Evolutionary conservation across 1,140 invertebrate species (phyloP).

Genomic region (Drosophila auraria): DNA sequence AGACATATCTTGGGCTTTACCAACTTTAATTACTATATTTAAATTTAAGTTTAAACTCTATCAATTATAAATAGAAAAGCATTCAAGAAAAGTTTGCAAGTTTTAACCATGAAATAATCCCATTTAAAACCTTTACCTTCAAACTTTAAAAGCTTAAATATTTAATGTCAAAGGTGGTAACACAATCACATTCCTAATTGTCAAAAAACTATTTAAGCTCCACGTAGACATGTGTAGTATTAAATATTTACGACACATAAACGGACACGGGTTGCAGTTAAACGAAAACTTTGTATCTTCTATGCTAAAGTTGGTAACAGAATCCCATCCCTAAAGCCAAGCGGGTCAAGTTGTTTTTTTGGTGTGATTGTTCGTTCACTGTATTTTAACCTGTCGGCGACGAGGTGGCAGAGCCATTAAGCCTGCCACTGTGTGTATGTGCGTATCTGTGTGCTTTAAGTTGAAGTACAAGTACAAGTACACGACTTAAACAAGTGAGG

Average conservation of each 20-base stretch:
- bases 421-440: neutral
- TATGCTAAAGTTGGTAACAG: slow-evolving; percentile 2
- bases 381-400: slow-evolving; percentile 60
- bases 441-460: slow-evolving; percentile 24
- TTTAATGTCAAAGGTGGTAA: neutral
- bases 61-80: no score
- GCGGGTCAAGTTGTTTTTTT: slow-evolving; percentile 39
- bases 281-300: slow-evolving; percentile 2
- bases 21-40: no score
- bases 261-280: neutral
- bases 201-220: neutral
- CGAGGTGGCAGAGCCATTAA: slow-evolving; percentile 39
- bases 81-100: no score
- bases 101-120: neutral
- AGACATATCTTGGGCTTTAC: no score
- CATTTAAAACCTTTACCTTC: neutral
- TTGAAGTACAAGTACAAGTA: slow-evolving; percentile 50
- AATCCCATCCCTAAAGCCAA: slow-evolving; percentile 56
- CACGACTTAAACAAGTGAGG: slow-evolving; percentile 44
- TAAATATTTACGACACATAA: neutral
- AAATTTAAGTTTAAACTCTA: no score
- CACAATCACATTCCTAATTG: neutral
- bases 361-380: slow-evolving; percentile 44
- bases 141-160: neutral
- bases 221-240: neutral